Conservation (phyloP, 2,113 vertebrate genomes). For the Brienomyrus brachyistius region DNA sequence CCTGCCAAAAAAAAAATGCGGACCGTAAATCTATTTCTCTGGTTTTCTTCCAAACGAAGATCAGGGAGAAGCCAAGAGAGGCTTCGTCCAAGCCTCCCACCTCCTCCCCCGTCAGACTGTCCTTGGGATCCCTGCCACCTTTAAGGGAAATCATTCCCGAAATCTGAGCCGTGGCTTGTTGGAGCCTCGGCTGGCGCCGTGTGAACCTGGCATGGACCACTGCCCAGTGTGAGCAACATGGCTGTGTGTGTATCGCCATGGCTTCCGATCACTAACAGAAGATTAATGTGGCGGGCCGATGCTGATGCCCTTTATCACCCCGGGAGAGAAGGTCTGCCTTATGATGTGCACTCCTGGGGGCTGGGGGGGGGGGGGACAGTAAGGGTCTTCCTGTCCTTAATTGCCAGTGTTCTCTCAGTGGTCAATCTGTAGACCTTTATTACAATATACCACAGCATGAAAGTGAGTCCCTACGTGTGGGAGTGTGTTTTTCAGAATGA, state of each 20-base stretch:
- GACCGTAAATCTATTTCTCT: conserved; percentile 1
- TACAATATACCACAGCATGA: background rate
- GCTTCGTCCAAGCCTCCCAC: background rate
- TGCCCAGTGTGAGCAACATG: background rate
- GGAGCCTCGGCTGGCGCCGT: background rate
- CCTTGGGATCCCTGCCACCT: conserved; percentile 14
- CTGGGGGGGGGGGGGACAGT: background rate
- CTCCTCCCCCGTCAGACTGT: conserved; percentile 1
- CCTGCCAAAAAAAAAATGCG: background rate
- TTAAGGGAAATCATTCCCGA: conserved; percentile 11
- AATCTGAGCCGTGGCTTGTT: background rate
- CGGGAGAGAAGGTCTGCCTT: background rate
- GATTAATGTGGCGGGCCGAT: background rate
- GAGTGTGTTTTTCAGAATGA: background rate
- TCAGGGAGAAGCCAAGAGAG: background rate
- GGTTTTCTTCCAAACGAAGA: conserved; percentile 19
- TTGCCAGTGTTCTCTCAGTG: background rate
- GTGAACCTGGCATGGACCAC: background rate
- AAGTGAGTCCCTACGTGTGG: background rate
- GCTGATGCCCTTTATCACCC: background rate
- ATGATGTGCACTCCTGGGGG: background rate
- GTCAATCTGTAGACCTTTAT: background rate
- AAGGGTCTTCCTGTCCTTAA: background rate
- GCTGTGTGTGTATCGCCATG: background rate
- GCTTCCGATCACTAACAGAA: background rate